Evolutionary conservation across 2,888 invertebrate species (phyloP), one percentile per base, ranked within the genome.

Genomic region (Orthosia cruda): DNA sequence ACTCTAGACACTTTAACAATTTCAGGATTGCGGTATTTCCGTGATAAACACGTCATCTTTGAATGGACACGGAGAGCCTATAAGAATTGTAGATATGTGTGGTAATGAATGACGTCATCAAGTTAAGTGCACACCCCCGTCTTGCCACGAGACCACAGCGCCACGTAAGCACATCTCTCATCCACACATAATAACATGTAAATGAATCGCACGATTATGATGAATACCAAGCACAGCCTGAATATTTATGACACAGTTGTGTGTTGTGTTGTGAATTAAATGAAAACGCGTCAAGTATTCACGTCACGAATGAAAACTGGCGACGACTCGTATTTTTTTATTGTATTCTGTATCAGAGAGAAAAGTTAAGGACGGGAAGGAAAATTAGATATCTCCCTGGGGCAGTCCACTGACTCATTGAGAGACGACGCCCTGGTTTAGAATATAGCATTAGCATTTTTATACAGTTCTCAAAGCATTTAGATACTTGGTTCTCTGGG

Each of bases 201-300:
- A 95, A 95, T 95, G 94, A 94, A 94, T 92, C 91, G 91, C 92
- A 92, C 89, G 91, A 93, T 93, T 94, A 93, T 93, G 93, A 94
- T 93, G 94, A 93, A 93, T 93, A 92, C 92, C 91, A 90, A 91
- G 89, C 91, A 89, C 91, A 89, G 88, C 87, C 92, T 93, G 94
- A 94, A 94, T 94, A 94, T 94, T 93, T 94, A 95, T 94, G 91
- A 86, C 89, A 84, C 84, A 87, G 61, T 87, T 79, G 88, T 91
- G 90, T 90, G 89, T 86, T 89, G 89, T 90, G 89, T 89, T 89
- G 90, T 86, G 90, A 90, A 92, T 92, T 89, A 89, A 89, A 91
- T 90, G 90, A 89, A 90, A 92, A 92, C 89, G 89, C 84, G 89
- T 87, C 83, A 87, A 88, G 88, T 87, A 91, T 91, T 91, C 90